Evolutionary conservation across 2,113 vertebrate genomes (phyloP).

Genomic region (Oenanthe melanoleuca): DNA sequence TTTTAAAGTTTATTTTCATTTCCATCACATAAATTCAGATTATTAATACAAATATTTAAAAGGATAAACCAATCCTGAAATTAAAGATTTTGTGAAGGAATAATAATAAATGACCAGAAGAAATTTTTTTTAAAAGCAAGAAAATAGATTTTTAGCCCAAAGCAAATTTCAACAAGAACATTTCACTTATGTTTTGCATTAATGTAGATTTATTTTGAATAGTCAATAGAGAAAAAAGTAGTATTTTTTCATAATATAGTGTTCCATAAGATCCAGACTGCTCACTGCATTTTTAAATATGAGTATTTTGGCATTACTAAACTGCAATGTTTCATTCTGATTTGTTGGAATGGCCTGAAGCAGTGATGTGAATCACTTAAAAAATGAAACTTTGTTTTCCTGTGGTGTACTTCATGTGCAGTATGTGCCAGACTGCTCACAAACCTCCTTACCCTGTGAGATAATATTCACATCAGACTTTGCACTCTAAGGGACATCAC

Average conservation of each 20-base stretch:
- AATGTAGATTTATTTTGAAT: background rate
- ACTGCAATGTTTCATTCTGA: background rate
- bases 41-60: background rate
- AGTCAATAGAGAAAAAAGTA: background rate
- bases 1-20: background rate
- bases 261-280: background rate
- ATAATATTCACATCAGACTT: background rate
- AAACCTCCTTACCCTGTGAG: background rate
- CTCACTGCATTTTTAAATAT: background rate
- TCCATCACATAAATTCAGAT: background rate
- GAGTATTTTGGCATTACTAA: background rate
- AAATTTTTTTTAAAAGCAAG: background rate
- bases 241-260: background rate
- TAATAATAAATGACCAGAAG: background rate
- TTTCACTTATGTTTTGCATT: background rate
- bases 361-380: background rate
- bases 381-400: background rate
- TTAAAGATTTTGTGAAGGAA: background rate
- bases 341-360: background rate
- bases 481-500: background rate
- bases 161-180: background rate
- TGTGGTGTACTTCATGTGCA: background rate
- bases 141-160: background rate
- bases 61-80: background rate
- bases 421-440: rapidly evolving